Evolutionary conservation across 23 tunicate genomes (phyloP).

Genomic region (Aplidium turbinatum): DNA sequence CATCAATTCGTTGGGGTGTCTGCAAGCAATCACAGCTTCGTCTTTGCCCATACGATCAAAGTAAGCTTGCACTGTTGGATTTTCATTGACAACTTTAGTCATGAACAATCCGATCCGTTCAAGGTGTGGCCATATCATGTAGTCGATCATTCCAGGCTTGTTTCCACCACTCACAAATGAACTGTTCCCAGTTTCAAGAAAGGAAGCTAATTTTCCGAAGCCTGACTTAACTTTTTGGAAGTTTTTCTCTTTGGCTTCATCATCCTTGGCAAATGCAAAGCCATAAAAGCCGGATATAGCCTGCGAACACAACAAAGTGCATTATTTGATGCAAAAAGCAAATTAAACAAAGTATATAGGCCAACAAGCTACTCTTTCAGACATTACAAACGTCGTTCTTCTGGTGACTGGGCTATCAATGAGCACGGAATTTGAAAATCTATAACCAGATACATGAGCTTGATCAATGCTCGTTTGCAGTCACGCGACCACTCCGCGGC

Average conservation of each 20-base stretch:
- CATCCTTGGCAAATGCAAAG: neutral
- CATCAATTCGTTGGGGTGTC: conserved; percentile 29
- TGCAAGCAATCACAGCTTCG: conserved; percentile 45
- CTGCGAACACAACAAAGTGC: neutral
- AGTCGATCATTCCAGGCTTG: conserved; percentile 61
- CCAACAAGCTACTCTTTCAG: too few species aligned
- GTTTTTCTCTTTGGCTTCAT: conserved; percentile 26
- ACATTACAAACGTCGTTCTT: too few species aligned
- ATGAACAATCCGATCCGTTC: conserved; percentile 25
- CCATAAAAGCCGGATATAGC: conserved; percentile 4
- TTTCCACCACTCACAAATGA: conserved; percentile 57
- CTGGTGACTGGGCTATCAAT: too few species aligned
- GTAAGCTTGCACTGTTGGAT: conserved; percentile 19
- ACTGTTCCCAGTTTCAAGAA: conserved; percentile 9
- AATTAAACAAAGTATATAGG: too few species aligned
- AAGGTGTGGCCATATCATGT: conserved; percentile 74
- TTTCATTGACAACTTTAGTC: neutral
- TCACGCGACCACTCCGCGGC: too few species aligned
- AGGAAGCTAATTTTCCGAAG: neutral
- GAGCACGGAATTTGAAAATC: too few species aligned
- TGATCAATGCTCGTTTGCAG: too few species aligned
- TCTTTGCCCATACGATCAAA: conserved; percentile 31
- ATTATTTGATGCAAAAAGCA: too few species aligned
- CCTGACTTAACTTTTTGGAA: conserved; percentile 27
- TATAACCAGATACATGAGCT: too few species aligned